Conservation (phyloP, 2,113 vertebrate species). For the Bombycilla garrulus region DNA sequence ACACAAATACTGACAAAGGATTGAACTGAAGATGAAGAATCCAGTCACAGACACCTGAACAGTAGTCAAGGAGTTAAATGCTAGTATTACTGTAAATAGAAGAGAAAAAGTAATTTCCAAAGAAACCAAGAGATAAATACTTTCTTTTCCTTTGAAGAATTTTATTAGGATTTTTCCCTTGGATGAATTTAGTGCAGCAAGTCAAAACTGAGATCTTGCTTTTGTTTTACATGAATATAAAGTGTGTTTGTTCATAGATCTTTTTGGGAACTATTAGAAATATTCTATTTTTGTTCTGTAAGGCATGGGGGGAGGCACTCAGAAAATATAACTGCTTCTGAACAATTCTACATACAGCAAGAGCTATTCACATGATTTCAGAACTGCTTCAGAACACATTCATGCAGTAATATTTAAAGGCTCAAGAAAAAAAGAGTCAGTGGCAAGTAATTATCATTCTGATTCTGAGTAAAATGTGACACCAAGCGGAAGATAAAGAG, state of each 20-base stretch:
- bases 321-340: not conserved
- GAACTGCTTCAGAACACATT: not conserved
- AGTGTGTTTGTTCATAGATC: not conserved
- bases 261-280: not conserved
- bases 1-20: not conserved
- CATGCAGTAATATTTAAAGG: not conserved
- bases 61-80: not conserved
- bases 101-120: not conserved
- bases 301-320: not conserved
- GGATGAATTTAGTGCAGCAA: not conserved
- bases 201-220: not conserved
- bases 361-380: not conserved
- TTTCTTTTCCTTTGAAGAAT: not conserved
- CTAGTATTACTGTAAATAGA: not conserved
- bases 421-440: not conserved
- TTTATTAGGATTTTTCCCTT: slow-evolving; percentile 1
- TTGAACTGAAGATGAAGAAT: not conserved
- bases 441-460: not conserved
- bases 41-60: not conserved
- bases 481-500: not conserved
- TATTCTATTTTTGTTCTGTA: not conserved
- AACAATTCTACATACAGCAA: not conserved
- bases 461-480: not conserved
- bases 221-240: slow-evolving; percentile 28
- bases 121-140: not conserved